These are phyloP conservation scores for Diachrysia chrysitis DNA, from an alignment of 2,888 invertebrate genomes.

Conservation along the genomic window DNA sequence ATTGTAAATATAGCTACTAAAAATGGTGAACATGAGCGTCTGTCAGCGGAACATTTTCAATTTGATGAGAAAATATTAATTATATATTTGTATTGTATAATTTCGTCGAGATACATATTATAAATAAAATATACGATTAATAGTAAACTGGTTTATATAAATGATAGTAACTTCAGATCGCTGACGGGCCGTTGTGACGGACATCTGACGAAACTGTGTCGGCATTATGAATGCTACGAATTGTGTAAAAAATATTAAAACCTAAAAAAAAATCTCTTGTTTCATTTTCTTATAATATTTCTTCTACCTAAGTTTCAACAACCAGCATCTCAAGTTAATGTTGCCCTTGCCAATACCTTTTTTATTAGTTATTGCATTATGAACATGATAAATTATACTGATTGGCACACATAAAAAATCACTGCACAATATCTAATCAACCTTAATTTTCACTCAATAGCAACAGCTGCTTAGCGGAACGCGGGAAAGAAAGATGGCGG, in stretches of 20 bases:
- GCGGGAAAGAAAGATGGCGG: too few relatives aligned
- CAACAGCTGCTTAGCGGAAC: too few relatives aligned
- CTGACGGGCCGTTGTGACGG: conserved; percentile 77
- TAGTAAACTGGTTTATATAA: conserved; percentile 77
- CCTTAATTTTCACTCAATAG: too few relatives aligned
- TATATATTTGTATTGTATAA: conserved; percentile 87
- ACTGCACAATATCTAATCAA: too few relatives aligned
- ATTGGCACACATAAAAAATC: too few relatives aligned
- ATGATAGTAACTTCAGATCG: conserved; percentile 67
- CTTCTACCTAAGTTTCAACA: background rate
- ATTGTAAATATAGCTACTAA: conserved; percentile 87
- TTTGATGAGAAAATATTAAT: conserved; percentile 72
- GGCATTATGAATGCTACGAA: conserved; percentile 90
- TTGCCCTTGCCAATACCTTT: too few relatives aligned
- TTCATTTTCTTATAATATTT: conserved; percentile 71
- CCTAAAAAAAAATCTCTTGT: conserved; percentile 84
- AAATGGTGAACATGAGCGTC: conserved; percentile 74
- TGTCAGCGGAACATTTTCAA: conserved; percentile 77
- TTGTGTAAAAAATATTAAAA: conserved; percentile 90
- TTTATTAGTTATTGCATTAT: too few relatives aligned
- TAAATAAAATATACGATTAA: conserved; percentile 69
- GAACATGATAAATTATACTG: too few relatives aligned
- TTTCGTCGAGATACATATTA: conserved; percentile 77
- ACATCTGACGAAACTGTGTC: conserved; percentile 80
- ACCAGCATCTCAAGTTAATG: too few relatives aligned